Evolutionary conservation across 2,888 invertebrate genomes (phyloP).

Genomic region (Ariolimax columbianus): DNA sequence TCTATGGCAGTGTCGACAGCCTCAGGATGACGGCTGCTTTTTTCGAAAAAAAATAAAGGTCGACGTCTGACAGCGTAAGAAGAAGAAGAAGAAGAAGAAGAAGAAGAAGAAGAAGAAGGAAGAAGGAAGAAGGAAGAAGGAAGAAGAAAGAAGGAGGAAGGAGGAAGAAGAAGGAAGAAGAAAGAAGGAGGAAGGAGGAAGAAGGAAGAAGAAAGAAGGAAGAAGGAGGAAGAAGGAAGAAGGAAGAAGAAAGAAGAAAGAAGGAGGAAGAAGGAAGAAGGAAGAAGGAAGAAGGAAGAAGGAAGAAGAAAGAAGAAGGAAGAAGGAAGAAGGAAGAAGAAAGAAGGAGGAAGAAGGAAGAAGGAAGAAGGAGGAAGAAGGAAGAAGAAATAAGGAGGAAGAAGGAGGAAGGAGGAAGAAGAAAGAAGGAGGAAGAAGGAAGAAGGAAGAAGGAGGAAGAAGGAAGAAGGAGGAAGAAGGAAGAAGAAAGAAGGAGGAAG

Average conservation of each 20-base stretch:
- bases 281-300: background rate
- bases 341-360: background rate
- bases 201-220: background rate
- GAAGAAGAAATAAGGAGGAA: background rate
- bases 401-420: background rate
- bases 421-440: background rate
- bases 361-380: no score
- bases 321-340: background rate
- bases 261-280: slow-evolving; percentile 17
- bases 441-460: no score
- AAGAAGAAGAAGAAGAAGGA: background rate
- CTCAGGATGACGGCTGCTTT: no score
- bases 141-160: background rate
- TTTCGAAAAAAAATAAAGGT: no score
- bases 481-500: no score
- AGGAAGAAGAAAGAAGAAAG: slow-evolving; percentile 7
- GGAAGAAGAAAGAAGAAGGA: background rate
- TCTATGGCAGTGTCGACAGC: no score
- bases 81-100: background rate
- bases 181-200: slow-evolving; percentile 23
- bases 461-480: background rate
- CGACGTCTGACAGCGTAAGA: no score
- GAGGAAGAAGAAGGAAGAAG: background rate
- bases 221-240: background rate
- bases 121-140: slow-evolving; percentile 4